These are phyloP conservation scores for rat (Rattus norvegicus) DNA, from an alignment of 2,113 vertebrate genomes.

Conservation along the genomic window GRCr8 NC_086024.1:137253501-137254000, in stretches of 20 bases:
- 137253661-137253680: neutral
- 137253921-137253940: neutral
- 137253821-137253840: neutral
- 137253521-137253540: neutral
- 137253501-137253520: neutral
- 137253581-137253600: no score
- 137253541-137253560: neutral
- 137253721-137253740: rapidly evolving
- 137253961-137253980: neutral
- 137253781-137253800: neutral
- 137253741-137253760: rapidly evolving
- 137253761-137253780: neutral
- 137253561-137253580: neutral
- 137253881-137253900: neutral
- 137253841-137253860: neutral
- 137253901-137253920: neutral
- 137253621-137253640: no score
- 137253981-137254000: neutral
- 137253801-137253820: neutral
- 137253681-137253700: neutral
- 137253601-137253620: no score
- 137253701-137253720: rapidly evolving
- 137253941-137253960: no score
- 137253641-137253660: no score
- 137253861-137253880: neutral